Base-by-base conservation (phyloP, 2,113 vertebrate species). In the Nycticebus coucang region DNA sequence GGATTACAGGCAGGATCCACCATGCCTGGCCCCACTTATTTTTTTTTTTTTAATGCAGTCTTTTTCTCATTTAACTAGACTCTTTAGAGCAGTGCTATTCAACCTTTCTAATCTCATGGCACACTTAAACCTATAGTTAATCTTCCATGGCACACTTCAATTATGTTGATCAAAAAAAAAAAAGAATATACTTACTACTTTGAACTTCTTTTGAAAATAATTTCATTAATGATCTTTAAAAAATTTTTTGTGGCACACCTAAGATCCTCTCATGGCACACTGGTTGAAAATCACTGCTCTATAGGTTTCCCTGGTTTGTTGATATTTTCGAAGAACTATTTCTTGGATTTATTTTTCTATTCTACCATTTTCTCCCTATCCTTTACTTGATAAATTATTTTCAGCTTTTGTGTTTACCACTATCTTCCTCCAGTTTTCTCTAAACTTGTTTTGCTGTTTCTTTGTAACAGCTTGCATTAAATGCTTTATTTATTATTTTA, bases 391-490 rank as follows among this genome's bases (percentile, higher is more conserved):
- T 64, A 84, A 91, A 41, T 82, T 71, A 83, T 71, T 93, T 93
- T 86, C 13, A 80, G 30, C n/a, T 89, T 93, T 66, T 59, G 33
- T 64, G n/a, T 74, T 80, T 93, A 86, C 74, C 81, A 66, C 85
- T 85, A 80, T 86, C 84, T 91, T 91, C 55, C 21, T 88, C 62
- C 90, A 91, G 53, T 88, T 83, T 83, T 82, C 71, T 60, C 19
- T 84, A 33, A 83, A 33, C 75, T 59, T 75, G 22, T 85, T 89
- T 93, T 86, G 41, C 55, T 80, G 12, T 89, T 89, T 84, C 79
- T 89, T 90, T 60, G 37, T 82, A 75, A 91, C 45, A 24, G 33
- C n/a, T 94, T 81, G 24, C 35, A 19, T 87, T 68, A 93, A 82
- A 74, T 79, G 30, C 28, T 26, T 96, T 19, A n/a, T 55, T 80